phyloP scores from a whole-genome alignment of 37 sponge, comb jelly and placozoan species.

The Ephydatia muelleri region DNA sequence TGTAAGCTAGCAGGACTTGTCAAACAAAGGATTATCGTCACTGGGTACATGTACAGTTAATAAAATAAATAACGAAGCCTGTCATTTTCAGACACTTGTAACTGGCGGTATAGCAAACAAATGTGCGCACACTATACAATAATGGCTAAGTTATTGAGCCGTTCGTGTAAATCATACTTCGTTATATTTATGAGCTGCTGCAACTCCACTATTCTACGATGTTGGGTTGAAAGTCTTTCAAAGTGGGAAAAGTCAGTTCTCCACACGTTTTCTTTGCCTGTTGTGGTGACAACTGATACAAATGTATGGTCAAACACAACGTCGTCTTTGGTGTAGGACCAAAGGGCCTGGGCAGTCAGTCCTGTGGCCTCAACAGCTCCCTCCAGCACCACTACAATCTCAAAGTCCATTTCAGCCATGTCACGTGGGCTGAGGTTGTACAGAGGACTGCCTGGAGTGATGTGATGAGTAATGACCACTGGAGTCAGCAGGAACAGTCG shows the following conservation, averaged over 20 bases:
- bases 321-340: conserved; percentile 77
- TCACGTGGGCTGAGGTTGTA: conserved; percentile 32
- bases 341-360: conserved; percentile 69
- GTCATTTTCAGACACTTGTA: too few species aligned
- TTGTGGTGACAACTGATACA: conserved; percentile 7
- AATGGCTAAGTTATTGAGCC: too few species aligned
- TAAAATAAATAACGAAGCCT: too few species aligned
- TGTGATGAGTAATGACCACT: conserved; percentile 41
- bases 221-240: not conserved
- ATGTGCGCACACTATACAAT: too few species aligned
- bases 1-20: too few species aligned
- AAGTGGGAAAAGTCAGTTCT: conserved; percentile 23
- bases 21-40: too few species aligned
- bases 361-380: conserved; percentile 86
- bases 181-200: too few species aligned
- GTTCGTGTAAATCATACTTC: too few species aligned
- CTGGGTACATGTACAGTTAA: too few species aligned
- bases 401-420: conserved; percentile 48
- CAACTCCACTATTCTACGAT: too few species aligned
- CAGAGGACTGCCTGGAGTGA: conserved; percentile 60
- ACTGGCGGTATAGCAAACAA: too few species aligned
- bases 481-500: conserved; percentile 67
- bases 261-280: not conserved
- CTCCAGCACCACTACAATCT: conserved; percentile 79
- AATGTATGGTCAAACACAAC: conserved; percentile 56